Percentiles rank a stretch among this genome's conserved stretches.
Evolutionary conservation across 2,797 vertebrate genomes (phyloP).

Genomic region (Coreius guichenoti): DNA sequence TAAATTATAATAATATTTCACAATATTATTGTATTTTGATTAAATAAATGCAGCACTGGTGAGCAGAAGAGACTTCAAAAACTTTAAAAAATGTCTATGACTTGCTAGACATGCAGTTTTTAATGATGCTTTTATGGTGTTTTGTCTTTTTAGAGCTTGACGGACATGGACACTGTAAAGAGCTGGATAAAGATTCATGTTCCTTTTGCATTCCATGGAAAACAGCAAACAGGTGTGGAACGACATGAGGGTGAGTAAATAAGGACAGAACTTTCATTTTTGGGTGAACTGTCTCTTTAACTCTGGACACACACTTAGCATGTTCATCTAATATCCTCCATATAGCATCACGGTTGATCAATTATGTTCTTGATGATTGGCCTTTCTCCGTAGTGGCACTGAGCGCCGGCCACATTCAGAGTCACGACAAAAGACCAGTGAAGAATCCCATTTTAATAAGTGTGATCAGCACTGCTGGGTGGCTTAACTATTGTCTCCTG

Average conservation of each 20-base stretch:
- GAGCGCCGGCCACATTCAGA: constrained; percentile 87
- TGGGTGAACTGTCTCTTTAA: background rate
- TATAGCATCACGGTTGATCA: constrained; percentile 83
- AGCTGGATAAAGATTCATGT: background rate
- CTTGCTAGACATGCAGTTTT: constrained; percentile 17
- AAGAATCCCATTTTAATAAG: constrained; percentile 89
- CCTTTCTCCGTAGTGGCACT: constrained; percentile 90
- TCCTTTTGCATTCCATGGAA: background rate
- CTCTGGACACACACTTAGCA: background rate
- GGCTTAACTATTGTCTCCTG: constrained; percentile 71
- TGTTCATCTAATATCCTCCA: constrained; percentile 80
- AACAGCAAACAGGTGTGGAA: background rate
- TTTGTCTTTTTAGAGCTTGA: background rate
- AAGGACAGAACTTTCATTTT: background rate
- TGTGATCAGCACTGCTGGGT: constrained; percentile 82
- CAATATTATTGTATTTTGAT: background rate
- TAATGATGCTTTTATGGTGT: background rate
- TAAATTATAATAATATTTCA: background rate
- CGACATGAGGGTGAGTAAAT: background rate
- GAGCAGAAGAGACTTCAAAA: background rate
- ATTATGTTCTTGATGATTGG: constrained; percentile 86
- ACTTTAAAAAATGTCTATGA: background rate
- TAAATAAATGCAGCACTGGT: background rate
- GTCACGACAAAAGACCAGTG: constrained; percentile 82
- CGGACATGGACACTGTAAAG: background rate